Base-by-base conservation (phyloP, 2,113 vertebrate species). In the Orthonyx spaldingii region DNA sequence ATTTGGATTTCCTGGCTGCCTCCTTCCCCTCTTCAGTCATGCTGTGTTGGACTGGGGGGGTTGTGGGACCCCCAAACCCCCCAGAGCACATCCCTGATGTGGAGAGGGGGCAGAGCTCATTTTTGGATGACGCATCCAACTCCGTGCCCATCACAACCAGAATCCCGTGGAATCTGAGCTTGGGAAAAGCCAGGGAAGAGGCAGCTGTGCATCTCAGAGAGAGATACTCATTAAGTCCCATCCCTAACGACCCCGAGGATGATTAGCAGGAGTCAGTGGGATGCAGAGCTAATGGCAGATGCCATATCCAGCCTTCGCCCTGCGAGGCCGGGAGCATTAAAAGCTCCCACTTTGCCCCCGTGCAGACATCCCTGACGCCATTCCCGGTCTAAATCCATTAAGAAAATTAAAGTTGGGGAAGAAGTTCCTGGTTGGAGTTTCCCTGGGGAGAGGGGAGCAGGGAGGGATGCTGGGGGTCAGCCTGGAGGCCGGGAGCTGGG, bases 251-350 rank as follows among this genome's bases (percentile, higher is more conserved):
- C 27, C 50, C 74, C 18, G 1, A n/a, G 81, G 55, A 23, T 20
- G 68, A 81, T 87, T 72, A 56, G 47, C 24, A 59, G 0, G 27
- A 95, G 72, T 28, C 6, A 16, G 65, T 60, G 76, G 89, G 71
- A 64, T 12, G 70, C 50, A 6, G 84, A 75, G 92, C 92, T 96
- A 94, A 96, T 86, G 93, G 92, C 64, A 55, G 89, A 90, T 30
- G 91, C 6, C 1, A 75, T 78, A 56, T 47, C 69, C 94, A 95
- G 81, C 76, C 57, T 56, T 71, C 0, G 1, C 50, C 85, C 91
- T 24, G 53, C 1, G 2, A 52, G 60, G 65, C 83, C 44, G 4
- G 91, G 64, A 70, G 35, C 86, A n/a, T 16, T 66, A 82, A 86
- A 83, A 81, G 76, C 76, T 89, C 83, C 64, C 5, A 0, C 79